phyloP scores from a whole-genome alignment of 2,113 vertebrate species.

The Catharus minimus region DNA sequence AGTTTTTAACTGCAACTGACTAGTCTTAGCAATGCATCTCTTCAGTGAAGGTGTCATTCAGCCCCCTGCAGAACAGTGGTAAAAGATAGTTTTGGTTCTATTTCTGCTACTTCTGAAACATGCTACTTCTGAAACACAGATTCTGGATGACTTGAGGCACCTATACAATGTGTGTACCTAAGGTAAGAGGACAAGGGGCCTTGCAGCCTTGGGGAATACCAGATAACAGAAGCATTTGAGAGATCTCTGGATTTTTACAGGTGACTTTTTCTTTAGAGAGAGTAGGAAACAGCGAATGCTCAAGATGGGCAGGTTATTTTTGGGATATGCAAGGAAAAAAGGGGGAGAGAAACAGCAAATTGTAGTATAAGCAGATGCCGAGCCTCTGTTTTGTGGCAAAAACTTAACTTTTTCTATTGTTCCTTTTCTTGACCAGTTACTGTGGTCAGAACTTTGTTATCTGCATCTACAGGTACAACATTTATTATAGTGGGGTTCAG shows the following conservation, averaged over 20 bases:
- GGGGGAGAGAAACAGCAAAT: background rate
- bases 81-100: background rate
- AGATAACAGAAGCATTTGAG: background rate
- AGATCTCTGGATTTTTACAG: background rate
- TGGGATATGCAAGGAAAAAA: background rate
- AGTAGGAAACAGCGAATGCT: background rate
- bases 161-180: background rate
- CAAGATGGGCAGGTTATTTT: background rate
- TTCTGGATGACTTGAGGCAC: background rate
- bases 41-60: background rate
- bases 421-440: background rate
- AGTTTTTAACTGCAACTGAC: background rate
- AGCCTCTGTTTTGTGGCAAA: background rate
- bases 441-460: background rate
- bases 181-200: background rate
- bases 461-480: background rate
- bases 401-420: background rate
- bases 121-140: background rate
- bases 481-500: background rate
- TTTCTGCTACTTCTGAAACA: background rate
- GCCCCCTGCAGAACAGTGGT: background rate
- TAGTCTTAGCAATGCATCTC: background rate
- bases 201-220: accelerated
- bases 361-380: background rate
- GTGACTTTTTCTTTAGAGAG: background rate